These are phyloP conservation scores for Dicaeum eximium DNA, from an alignment of 2,113 vertebrate species.

Conservation along the genomic window DNA sequence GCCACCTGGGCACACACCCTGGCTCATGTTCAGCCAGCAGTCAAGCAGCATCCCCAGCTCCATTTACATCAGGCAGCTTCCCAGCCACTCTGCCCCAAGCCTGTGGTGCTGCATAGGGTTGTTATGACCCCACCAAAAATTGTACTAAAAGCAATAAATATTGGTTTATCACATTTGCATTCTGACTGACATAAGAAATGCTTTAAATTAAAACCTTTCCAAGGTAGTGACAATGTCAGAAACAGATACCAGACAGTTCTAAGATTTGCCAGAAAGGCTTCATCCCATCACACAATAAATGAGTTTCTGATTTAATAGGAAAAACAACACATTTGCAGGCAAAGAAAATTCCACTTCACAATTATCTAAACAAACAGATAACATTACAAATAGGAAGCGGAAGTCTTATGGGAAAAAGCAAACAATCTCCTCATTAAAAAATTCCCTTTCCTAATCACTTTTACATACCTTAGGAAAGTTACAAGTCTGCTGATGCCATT, in stretches of 20 bases:
- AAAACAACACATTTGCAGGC: neutral
- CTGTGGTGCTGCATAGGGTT: neutral
- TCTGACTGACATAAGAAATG: neutral
- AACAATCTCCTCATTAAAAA: slow-evolving; percentile 56
- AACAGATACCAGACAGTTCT: neutral
- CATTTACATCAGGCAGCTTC: neutral
- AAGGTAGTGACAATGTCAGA: neutral
- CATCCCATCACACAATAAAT: neutral
- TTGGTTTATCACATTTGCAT: neutral
- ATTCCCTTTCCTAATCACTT: slow-evolving; percentile 25
- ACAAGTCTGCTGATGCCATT: neutral
- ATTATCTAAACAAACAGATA: slow-evolving; percentile 51
- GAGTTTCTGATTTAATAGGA: neutral
- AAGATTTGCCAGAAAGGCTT: neutral
- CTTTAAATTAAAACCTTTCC: neutral
- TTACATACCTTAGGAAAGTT: neutral
- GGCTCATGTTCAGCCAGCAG: neutral
- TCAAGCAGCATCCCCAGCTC: no score
- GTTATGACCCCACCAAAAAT: neutral
- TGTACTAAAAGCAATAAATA: neutral
- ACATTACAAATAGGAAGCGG: neutral
- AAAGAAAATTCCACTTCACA: neutral
- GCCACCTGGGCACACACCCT: neutral
- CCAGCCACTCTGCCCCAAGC: neutral
- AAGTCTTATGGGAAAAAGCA: slow-evolving; percentile 51